Evolutionary conservation across 2,797 vertebrate genomes (phyloP).

Genomic region (Sebastes elongatus): DNA sequence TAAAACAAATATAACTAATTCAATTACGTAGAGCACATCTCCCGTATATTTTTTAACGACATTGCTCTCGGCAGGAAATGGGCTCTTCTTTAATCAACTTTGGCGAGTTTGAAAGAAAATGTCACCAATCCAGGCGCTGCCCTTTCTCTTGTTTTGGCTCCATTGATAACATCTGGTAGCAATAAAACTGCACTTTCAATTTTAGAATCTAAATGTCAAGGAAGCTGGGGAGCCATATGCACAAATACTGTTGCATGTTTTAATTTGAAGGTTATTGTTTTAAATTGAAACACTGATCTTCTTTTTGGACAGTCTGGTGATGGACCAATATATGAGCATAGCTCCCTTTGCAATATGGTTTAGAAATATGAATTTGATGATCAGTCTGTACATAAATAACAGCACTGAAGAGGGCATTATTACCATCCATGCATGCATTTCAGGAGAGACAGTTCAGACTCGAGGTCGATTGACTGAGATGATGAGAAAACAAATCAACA

Average conservation of each 20-base stretch:
- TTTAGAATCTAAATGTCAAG: slow-evolving; percentile 59
- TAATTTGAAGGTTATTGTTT: slow-evolving; percentile 36
- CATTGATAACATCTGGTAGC: slow-evolving; percentile 42
- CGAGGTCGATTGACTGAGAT: neutral
- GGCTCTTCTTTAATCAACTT: slow-evolving; percentile 25
- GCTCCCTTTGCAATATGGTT: neutral
- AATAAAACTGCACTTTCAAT: slow-evolving; percentile 52
- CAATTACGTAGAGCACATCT: neutral
- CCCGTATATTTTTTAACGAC: neutral
- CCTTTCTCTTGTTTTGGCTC: slow-evolving; percentile 50
- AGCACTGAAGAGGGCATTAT: neutral
- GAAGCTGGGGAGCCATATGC: slow-evolving; percentile 10
- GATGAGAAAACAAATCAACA: neutral
- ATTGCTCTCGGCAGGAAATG: neutral
- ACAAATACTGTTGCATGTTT: slow-evolving; percentile 23
- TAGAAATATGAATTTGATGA: neutral
- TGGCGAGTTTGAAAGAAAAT: slow-evolving; percentile 47
- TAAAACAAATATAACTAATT: neutral
- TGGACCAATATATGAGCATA: neutral
- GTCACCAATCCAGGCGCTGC: slow-evolving; percentile 31
- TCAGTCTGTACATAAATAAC: neutral
- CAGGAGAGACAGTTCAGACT: neutral
- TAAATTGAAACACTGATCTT: slow-evolving; percentile 6
- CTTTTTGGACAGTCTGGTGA: neutral
- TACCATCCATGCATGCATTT: neutral